Evolutionary conservation across 2,888 invertebrate genomes (phyloP).

Genomic region (Ecdyonurus torrentis): DNA sequence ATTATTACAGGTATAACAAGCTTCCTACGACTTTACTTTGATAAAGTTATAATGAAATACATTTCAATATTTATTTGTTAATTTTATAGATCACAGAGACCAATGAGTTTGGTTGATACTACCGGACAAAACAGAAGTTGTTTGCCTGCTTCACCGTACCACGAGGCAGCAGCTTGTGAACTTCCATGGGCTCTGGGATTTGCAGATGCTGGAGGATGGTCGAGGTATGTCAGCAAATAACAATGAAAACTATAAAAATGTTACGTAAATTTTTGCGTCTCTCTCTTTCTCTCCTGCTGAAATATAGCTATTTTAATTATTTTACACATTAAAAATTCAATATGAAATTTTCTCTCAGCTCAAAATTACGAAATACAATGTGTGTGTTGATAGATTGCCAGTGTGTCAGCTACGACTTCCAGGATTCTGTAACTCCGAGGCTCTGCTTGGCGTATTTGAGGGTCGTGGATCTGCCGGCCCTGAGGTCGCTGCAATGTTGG

Average conservation of each 20-base stretch:
- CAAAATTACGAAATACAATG: neutral
- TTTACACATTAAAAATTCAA: neutral
- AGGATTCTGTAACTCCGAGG: slow-evolving; percentile 63
- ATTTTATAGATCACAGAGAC: slow-evolving; percentile 37
- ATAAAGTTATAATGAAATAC: neutral
- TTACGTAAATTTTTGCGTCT: too few species aligned
- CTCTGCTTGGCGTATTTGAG: slow-evolving; percentile 68
- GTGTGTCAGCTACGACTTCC: slow-evolving; percentile 62
- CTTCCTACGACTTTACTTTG: too few species aligned
- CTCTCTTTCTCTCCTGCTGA: too few species aligned
- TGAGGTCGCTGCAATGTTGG: slow-evolving; percentile 38
- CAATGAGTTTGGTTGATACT: slow-evolving; percentile 69
- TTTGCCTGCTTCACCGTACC: slow-evolving; percentile 35
- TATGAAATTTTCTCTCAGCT: too few species aligned
- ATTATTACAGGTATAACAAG: slow-evolving; percentile 55
- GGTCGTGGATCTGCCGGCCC: slow-evolving; percentile 27
- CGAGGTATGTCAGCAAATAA: too few species aligned
- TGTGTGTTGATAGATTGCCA: slow-evolving; percentile 33
- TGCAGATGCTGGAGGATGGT: slow-evolving; percentile 51
- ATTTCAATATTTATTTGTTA: neutral
- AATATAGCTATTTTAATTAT: neutral
- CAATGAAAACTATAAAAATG: too few species aligned
- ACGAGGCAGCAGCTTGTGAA: slow-evolving; percentile 26
- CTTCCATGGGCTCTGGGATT: slow-evolving; percentile 68
- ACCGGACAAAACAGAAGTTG: slow-evolving; percentile 58